Evolutionary conservation across 2,113 vertebrate species (phyloP), one percentile per base, ranked within the genome.

Genomic region (Chionodraco myersi): DNA sequence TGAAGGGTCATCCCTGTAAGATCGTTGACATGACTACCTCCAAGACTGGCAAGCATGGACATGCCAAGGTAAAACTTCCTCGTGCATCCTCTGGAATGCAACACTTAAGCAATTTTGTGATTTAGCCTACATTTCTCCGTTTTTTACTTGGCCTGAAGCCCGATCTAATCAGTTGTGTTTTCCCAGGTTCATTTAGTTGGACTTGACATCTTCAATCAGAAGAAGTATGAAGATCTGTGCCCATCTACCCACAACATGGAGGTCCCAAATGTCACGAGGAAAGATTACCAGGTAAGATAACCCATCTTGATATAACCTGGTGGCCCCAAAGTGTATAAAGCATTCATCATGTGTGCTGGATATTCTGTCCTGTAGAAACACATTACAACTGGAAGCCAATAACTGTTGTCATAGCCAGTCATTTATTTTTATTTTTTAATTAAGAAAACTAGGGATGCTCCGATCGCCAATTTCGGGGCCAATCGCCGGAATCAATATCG

Each of bases 181-280:
- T 7, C 2, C 0, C 26, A 99, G 97, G 97, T 99, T 81, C 97
- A 99, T 77, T 88, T 99, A 83, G 92, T 95, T 93, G 97, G 97
- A 85, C 93, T 98, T 76, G 97, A 98, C 91, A 96, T 99, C 85
- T 98, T 99, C 90, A 97, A 96, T 49, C 94, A 95, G 54, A 98
- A 97, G 92, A 98, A 98, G 80, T 96, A 95, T 16, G 97, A 99
- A 94, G 97, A 98, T 94, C 96, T 98, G 86, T 98, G 97, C 65
- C 97, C 97, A 6, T 98, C 97, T 14, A 99, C 97, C 86, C 97
- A 99, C 85, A 99, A 99, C 90, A 97, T 99, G 97, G 95, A 97
- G 85, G 97, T 99, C 73, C 97, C 97, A 63, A 94, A 96, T 92
- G 96, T 97, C 88, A 94, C 92, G 80, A 97, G 97, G 89, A 95